phyloP scores from a whole-genome alignment of 1,140 invertebrate genomes.

The Charaxes varanes region DNA sequence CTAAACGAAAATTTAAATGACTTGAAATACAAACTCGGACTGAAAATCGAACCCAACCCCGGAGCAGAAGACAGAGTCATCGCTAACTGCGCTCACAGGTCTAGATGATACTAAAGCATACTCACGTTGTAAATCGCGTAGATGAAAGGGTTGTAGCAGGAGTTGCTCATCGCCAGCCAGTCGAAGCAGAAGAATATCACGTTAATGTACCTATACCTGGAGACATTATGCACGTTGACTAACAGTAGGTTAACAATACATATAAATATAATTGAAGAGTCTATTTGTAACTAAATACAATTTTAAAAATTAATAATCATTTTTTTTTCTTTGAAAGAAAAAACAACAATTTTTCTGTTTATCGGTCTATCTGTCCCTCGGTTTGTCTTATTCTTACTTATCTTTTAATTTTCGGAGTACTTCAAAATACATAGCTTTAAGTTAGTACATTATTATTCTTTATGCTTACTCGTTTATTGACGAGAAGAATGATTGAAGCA shows the following conservation, averaged over 20 bases:
- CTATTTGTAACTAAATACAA: no score
- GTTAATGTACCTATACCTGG: slow-evolving; percentile 84
- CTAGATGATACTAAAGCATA: no score
- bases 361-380: background rate
- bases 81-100: no score
- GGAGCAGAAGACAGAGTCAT: no score
- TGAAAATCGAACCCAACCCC: no score
- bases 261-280: no score
- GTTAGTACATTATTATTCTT: background rate
- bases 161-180: slow-evolving; percentile 91
- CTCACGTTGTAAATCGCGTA: slow-evolving; percentile 91
- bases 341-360: background rate
- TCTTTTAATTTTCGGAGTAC: background rate
- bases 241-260: no score
- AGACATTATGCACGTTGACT: no score
- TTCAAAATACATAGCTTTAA: background rate
- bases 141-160: slow-evolving; percentile 90
- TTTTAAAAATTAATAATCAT: no score
- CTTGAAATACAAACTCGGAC: no score
- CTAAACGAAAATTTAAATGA: no score
- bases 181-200: slow-evolving; percentile 88
- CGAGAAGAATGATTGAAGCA: slow-evolving; percentile 81
- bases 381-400: background rate
- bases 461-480: slow-evolving; percentile 81
- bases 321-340: no score